Conservation (phyloP, 2,888 invertebrate genomes). For the Anarsia innoxiella region DNA sequence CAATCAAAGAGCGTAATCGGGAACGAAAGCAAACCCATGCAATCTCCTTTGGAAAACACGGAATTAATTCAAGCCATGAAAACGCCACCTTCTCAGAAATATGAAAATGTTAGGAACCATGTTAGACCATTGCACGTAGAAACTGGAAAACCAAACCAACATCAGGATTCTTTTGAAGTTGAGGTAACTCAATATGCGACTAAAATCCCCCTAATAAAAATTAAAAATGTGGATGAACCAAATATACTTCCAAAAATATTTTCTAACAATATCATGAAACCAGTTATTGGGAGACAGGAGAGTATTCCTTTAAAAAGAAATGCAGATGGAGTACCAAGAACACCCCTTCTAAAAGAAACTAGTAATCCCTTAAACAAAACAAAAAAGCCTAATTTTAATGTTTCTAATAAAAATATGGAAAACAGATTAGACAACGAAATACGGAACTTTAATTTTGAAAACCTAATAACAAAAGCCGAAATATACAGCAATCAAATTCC, state of each 20-base stretch:
- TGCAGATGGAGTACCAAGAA: slow-evolving; percentile 49
- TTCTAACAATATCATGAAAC: slow-evolving; percentile 37
- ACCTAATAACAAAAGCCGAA: slow-evolving; percentile 68
- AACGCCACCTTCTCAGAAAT: slow-evolving; percentile 31
- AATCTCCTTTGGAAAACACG: slow-evolving; percentile 33
- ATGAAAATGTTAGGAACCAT: slow-evolving; percentile 44
- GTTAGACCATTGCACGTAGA: slow-evolving; percentile 35
- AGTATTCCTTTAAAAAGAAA: slow-evolving; percentile 43
- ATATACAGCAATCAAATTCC: slow-evolving; percentile 64
- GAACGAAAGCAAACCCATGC: slow-evolving; percentile 33
- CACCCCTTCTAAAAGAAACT: slow-evolving; percentile 49
- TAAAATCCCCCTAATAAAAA: slow-evolving; percentile 52
- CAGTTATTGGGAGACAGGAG: slow-evolving; percentile 38
- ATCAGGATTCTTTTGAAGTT: slow-evolving; percentile 31
- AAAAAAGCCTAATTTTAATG: slow-evolving; percentile 31
- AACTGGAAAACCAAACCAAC: slow-evolving; percentile 35
- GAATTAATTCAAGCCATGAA: slow-evolving; percentile 29
- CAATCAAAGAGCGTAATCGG: slow-evolving; percentile 32
- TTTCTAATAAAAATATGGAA: slow-evolving; percentile 32
- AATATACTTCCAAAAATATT: slow-evolving; percentile 30
- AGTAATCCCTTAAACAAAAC: slow-evolving; percentile 35
- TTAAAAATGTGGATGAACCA: slow-evolving; percentile 58
- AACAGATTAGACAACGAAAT: slow-evolving; percentile 49
- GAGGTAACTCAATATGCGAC: slow-evolving; percentile 37
- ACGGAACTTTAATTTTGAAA: slow-evolving; percentile 67